A percentile compares a stretch with the other conserved stretches of the same genome.
Evolutionary conservation across 2,113 vertebrate species (phyloP).

Genomic region (Alethe diademata): DNA sequence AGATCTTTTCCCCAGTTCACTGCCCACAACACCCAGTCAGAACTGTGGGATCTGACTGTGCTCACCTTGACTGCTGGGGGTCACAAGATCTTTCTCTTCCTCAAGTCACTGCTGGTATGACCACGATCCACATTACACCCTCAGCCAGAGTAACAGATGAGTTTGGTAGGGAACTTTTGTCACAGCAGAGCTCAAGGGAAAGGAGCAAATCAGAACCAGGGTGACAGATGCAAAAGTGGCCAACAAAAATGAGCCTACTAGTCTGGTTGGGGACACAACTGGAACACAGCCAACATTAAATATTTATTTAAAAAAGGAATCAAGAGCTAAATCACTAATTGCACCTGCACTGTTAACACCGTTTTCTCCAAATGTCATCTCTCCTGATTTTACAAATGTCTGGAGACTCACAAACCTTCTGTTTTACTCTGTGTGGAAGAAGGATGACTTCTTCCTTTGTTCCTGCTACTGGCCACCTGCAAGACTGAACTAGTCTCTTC

Average conservation of each 20-base stretch:
- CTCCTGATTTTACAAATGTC: not conserved
- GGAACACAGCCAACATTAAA: not conserved
- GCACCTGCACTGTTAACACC: not conserved
- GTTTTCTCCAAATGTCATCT: not conserved
- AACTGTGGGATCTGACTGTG: not conserved
- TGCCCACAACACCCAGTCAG: not conserved
- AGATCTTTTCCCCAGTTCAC: not conserved
- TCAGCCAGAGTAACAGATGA: not conserved
- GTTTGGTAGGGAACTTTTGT: not conserved
- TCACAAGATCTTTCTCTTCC: not conserved
- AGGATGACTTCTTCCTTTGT: not conserved
- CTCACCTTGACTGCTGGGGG: not conserved
- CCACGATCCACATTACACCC: not conserved
- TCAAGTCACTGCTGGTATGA: not conserved
- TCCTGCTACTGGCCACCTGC: not conserved
- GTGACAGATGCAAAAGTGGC: not conserved
- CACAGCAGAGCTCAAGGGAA: not conserved
- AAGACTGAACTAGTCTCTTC: not conserved
- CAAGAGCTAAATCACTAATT: not conserved
- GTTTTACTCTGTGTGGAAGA: not conserved
- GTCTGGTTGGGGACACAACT: accelerated
- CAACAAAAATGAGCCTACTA: not conserved
- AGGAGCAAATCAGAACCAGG: not conserved
- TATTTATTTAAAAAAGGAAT: not conserved
- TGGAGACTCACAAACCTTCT: not conserved